Evolutionary conservation across 2,113 vertebrate species (phyloP).

Genomic region (Campylorhamphus procurvoides): DNA sequence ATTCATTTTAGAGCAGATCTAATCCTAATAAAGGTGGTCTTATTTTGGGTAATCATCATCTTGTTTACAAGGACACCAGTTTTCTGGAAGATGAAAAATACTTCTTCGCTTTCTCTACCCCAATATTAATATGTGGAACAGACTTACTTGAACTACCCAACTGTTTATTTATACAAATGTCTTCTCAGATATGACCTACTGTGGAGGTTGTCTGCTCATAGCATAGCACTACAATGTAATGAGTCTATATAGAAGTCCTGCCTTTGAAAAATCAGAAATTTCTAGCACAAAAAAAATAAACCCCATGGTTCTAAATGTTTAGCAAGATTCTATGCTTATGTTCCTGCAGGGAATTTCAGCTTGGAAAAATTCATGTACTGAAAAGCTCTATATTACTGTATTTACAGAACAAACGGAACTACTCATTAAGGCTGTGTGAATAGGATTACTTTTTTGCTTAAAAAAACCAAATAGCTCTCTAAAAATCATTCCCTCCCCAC

Average conservation of each 20-base stretch:
- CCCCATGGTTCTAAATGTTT: not conserved
- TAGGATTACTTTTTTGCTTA: not conserved
- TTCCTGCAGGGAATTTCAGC: not conserved
- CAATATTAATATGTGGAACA: not conserved
- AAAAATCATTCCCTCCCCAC: not conserved
- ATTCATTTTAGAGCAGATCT: not conserved
- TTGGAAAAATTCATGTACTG: not conserved
- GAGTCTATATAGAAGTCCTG: not conserved
- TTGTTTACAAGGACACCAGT: not conserved
- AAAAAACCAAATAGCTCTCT: not conserved
- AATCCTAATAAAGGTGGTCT: not conserved
- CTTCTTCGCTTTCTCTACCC: not conserved
- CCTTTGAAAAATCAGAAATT: not conserved
- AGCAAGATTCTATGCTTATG: not conserved
- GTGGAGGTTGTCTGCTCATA: not conserved
- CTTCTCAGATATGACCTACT: not conserved
- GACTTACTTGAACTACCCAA: not conserved
- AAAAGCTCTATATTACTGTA: not conserved
- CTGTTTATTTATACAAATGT: not conserved
- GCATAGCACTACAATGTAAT: not conserved
- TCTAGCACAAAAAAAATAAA: not conserved
- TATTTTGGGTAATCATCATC: not conserved
- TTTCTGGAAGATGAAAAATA: not conserved
- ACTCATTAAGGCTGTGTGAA: not conserved
- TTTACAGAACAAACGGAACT: not conserved